Evolutionary conservation across 2,113 vertebrate species (phyloP), one percentile per base, ranked within the genome.

Genomic region (Gallinago jamesoni): DNA sequence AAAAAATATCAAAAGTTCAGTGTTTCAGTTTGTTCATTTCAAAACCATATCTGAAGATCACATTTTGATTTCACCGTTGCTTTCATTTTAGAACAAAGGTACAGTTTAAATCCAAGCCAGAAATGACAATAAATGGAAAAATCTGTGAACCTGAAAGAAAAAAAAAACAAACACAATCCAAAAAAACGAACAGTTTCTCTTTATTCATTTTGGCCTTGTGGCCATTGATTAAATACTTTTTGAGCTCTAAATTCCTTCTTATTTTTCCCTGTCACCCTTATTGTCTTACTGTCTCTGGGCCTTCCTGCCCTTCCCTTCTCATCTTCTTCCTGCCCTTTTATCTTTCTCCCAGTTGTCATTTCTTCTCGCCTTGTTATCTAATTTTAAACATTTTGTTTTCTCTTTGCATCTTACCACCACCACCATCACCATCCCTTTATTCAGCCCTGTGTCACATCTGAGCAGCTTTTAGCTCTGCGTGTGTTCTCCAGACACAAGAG

Each of bases 161-260:
- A 47, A 30, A 28, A n/a, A 27, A 28, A 15, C 4, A 4, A 47
- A 21, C 39, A 24, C 41, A 47, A 74, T 30, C 28, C 28, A 15
- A 5, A 4, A 50, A 41, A 12, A 5, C 5, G 25, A 63, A 24
- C 15, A 27, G 25, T 59, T 70, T 75, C 22, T 53, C 9, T 68
- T 50, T 53, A 72, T 81, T 55, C n/a, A n/a, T 22, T 88, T 94
- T 93, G 33, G 9, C 28, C 28, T 95, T 85, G 23, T 68, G 50
- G 47, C 25, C 8, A 5, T 30, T 3, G 22, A 24, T 85, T 33
- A 62, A 57, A 37, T 37, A 5, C 68, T 91, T 76, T 73, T 73
- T 1, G 5, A 60, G 62, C 8, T 66, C 13, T 75, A 72, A 56
- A 66, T 77, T 85, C 19, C 16, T 87, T 76, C 13, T 9, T 60